A percentile compares a stretch with the other conserved stretches of the same genome.
Conservation (phyloP, 2,888 invertebrate species). For the Trichopria drosophilae region DNA sequence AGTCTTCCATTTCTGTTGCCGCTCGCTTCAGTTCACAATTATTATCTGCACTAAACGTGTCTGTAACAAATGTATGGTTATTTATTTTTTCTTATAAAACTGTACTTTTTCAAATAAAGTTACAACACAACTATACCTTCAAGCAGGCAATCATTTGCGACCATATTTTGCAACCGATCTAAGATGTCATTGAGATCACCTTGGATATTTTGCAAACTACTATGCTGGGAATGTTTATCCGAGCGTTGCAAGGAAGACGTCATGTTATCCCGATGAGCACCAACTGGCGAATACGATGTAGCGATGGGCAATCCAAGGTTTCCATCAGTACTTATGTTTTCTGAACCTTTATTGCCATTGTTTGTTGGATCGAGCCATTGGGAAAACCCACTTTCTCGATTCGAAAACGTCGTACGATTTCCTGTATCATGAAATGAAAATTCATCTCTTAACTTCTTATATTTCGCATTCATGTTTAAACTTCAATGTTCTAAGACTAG, state of each 20-base stretch:
- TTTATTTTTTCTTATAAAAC: slow-evolving; percentile 4
- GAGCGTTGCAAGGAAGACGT: slow-evolving; percentile 52
- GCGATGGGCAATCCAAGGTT: slow-evolving; percentile 39
- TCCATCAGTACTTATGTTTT: slow-evolving; percentile 34
- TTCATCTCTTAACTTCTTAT: too few relatives aligned
- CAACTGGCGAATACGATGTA: slow-evolving; percentile 40
- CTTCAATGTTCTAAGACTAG: slow-evolving; percentile 8
- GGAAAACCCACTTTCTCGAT: slow-evolving; percentile 52
- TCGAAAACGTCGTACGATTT: slow-evolving; percentile 24
- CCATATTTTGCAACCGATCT: slow-evolving; percentile 71
- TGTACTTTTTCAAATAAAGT: neutral
- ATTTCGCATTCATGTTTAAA: too few relatives aligned
- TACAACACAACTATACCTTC: slow-evolving; percentile 60
- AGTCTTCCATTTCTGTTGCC: slow-evolving; percentile 72
- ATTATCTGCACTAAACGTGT: slow-evolving; percentile 58
- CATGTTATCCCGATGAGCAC: slow-evolving; percentile 48
- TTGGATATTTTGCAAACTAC: slow-evolving; percentile 61
- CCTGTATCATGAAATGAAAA: too few relatives aligned
- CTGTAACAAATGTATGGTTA: slow-evolving; percentile 42
- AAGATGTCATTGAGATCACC: slow-evolving; percentile 71
- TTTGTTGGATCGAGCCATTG: slow-evolving; percentile 50
- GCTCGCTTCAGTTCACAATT: slow-evolving; percentile 70
- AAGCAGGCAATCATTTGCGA: slow-evolving; percentile 69
- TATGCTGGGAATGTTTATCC: slow-evolving; percentile 55
- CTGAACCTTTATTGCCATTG: slow-evolving; percentile 26